A percentile compares a stretch with the other conserved stretches of the same genome.
These are phyloP conservation scores for Ichneumoninae sp. DNA, from an alignment of 2,888 invertebrate species.

Conservation along the genomic window DNA sequence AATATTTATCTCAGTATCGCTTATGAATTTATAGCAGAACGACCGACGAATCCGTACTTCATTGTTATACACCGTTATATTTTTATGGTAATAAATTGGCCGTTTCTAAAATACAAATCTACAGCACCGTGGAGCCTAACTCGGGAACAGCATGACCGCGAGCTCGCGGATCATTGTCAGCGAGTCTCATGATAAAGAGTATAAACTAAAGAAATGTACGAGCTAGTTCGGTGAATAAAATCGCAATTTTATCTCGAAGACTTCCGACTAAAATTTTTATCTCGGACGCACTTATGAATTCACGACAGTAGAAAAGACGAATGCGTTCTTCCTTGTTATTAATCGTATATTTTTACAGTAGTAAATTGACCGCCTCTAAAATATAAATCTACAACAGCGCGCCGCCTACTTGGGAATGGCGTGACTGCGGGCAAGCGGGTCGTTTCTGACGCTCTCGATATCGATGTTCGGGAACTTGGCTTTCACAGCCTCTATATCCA, in stretches of 20 bases:
- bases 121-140: too few species aligned
- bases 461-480: constrained; percentile 91
- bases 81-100: neutral
- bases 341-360: neutral
- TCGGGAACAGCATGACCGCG: constrained; percentile 87
- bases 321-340: neutral
- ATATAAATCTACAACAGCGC: neutral
- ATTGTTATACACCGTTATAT: neutral
- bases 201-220: constrained; percentile 68
- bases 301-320: neutral
- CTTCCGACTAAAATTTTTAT: neutral
- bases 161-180: constrained; percentile 84
- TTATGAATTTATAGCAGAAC: neutral
- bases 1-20: neutral
- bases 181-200: constrained; percentile 56
- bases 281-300: neutral
- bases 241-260: constrained; percentile 65
- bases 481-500: constrained; percentile 89
- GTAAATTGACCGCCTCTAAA: neutral
- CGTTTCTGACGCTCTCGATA: constrained; percentile 88
- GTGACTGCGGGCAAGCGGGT: constrained; percentile 88
- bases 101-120: neutral
- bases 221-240: constrained; percentile 72
- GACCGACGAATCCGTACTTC: neutral
- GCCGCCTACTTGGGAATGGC: constrained; percentile 82